Percentiles rank a stretch among this genome's conserved stretches.
phyloP scores from a whole-genome alignment of 2,797 vertebrate genomes.

The Helicolenus hilgendorfi region DNA sequence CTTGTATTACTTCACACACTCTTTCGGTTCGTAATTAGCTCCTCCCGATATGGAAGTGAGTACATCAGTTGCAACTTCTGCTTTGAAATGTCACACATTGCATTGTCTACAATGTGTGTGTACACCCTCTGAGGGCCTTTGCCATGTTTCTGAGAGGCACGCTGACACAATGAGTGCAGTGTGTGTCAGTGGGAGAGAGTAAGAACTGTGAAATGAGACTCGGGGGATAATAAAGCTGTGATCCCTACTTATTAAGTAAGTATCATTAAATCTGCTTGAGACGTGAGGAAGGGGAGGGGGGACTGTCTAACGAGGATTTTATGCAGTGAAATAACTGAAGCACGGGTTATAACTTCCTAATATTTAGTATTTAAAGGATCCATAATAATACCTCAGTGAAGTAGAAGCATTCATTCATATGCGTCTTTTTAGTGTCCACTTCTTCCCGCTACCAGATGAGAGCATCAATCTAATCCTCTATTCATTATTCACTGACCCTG shows the following conservation, averaged over 20 bases:
- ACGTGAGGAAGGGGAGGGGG: neutral
- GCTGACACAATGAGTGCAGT: neutral
- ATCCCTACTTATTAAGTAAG: slow-evolving; percentile 49
- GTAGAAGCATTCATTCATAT: slow-evolving; percentile 15
- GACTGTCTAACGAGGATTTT: slow-evolving; percentile 40
- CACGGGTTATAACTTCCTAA: slow-evolving; percentile 17
- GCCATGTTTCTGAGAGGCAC: neutral
- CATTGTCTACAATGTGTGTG: neutral
- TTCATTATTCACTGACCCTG: slow-evolving; percentile 56
- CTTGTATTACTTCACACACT: slow-evolving; percentile 44
- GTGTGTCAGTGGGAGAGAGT: neutral
- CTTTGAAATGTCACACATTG: slow-evolving; percentile 28
- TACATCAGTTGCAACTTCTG: slow-evolving; percentile 57
- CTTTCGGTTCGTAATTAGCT: neutral
- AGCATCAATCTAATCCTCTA: slow-evolving; percentile 1
- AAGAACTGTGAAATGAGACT: slow-evolving; percentile 50
- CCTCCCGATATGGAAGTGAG: slow-evolving; percentile 42
- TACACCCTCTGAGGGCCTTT: neutral
- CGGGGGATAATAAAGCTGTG: slow-evolving; percentile 30
- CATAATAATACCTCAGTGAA: neutral
- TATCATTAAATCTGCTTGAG: slow-evolving; percentile 49
- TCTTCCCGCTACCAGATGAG: slow-evolving; percentile 4
- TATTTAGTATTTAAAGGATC: slow-evolving; percentile 15
- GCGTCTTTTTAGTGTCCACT: neutral
- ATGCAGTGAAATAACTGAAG: slow-evolving; percentile 22